These are phyloP conservation scores for Disparrhopalites patrizii DNA, from an alignment of 2,888 invertebrate species.

Conservation along the genomic window DNA sequence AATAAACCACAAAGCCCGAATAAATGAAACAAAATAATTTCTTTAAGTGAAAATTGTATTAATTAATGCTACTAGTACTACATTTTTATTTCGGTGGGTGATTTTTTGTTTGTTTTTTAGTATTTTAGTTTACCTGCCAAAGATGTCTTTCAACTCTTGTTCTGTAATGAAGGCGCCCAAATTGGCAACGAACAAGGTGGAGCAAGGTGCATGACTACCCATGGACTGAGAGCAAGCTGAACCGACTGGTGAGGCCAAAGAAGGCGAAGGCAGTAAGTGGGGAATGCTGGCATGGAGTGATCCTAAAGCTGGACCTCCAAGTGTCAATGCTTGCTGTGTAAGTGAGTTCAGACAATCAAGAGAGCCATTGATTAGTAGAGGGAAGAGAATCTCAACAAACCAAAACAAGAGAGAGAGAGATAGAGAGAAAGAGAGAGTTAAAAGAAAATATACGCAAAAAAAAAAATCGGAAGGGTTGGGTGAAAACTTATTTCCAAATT, in stretches of 20 bases:
- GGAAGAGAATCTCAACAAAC: constrained; percentile 17
- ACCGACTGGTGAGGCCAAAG: constrained; percentile 81
- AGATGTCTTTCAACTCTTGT: constrained; percentile 97
- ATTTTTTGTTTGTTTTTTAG: neutral
- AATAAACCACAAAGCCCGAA: no score
- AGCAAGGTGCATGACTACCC: constrained; percentile 76
- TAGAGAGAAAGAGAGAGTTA: neutral
- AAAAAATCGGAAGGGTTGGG: no score
- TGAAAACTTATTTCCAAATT: no score
- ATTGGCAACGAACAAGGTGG: constrained; percentile 97
- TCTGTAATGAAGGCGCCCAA: constrained; percentile 96
- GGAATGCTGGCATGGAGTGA: constrained; percentile 69
- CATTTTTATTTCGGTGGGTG: neutral
- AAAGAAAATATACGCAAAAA: no score
- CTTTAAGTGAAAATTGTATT: no score
- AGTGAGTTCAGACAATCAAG: constrained; percentile 39
- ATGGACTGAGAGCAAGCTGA: constrained; percentile 66
- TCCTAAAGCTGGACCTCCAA: constrained; percentile 47
- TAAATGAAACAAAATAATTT: no score
- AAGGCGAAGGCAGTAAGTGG: constrained; percentile 88
- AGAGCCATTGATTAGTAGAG: constrained; percentile 24
- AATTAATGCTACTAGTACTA: no score
- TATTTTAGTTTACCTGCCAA: constrained; percentile 72
- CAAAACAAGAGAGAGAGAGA: neutral
- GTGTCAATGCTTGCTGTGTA: constrained; percentile 57